These are phyloP conservation scores for Pygoscelis antarcticus DNA, from an alignment of 2,113 vertebrate genomes.

Conservation along the genomic window DNA sequence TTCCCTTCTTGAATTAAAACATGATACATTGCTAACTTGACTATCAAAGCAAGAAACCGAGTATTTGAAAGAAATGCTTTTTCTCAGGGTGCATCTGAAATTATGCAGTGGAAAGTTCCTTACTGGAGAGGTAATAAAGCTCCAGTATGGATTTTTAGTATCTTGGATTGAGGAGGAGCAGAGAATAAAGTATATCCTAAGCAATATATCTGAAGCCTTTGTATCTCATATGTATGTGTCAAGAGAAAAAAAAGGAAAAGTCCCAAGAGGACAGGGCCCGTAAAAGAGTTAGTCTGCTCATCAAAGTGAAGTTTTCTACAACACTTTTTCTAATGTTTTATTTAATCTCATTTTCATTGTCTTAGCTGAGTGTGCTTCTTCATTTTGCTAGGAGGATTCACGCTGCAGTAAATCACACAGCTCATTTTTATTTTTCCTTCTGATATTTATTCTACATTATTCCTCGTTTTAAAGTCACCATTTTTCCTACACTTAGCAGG, in stretches of 20 bases:
- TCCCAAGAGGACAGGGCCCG: not conserved
- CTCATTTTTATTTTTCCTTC: not conserved
- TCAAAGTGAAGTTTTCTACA: not conserved
- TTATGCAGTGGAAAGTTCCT: not conserved
- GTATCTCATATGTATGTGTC: fast-evolving
- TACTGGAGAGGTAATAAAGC: not conserved
- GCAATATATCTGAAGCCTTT: not conserved
- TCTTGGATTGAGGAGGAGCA: not conserved
- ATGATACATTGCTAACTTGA: not conserved
- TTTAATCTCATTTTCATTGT: not conserved
- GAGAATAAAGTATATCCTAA: not conserved
- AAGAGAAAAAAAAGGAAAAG: not conserved
- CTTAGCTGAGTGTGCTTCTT: not conserved
- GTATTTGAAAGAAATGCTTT: not conserved
- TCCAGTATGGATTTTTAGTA: not conserved
- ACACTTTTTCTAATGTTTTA: not conserved
- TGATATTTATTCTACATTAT: not conserved
- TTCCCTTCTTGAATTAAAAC: not conserved
- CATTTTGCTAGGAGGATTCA: not conserved
- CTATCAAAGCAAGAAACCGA: not conserved
- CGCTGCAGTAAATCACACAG: not conserved
- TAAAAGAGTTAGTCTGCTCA: not conserved
- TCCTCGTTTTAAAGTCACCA: not conserved
- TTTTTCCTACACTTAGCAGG: not conserved
- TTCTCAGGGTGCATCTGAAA: not conserved